phyloP scores from a whole-genome alignment of 2,888 invertebrate species.

The Dryocosmus kuriphilus region DNA sequence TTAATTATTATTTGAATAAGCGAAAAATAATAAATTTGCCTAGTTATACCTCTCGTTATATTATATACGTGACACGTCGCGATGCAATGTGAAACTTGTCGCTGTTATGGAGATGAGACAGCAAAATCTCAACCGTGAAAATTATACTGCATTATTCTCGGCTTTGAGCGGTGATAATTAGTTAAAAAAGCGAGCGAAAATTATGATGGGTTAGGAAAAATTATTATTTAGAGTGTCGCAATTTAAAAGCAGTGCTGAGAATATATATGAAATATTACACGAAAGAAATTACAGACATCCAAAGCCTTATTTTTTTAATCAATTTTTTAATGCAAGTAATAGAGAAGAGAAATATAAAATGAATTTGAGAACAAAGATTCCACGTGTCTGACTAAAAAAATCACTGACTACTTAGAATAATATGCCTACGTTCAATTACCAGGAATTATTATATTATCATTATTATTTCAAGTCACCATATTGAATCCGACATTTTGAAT shows the following conservation, averaged over 20 bases:
- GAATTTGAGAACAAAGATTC: too few species aligned
- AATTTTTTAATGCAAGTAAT: too few species aligned
- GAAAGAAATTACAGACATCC: neutral
- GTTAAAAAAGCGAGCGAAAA: neutral
- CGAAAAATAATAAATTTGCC: conserved; percentile 34
- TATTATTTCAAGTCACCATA: too few species aligned
- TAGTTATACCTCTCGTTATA: conserved; percentile 33
- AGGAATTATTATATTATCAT: too few species aligned
- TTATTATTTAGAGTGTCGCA: neutral
- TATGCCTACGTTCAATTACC: too few species aligned
- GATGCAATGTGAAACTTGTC: conserved; percentile 31
- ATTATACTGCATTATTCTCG: conserved; percentile 6
- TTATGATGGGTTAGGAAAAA: neutral
- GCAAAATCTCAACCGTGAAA: conserved; percentile 21
- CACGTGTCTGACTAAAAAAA: neutral
- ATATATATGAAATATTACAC: neutral
- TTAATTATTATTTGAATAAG: conserved; percentile 12
- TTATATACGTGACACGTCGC: conserved; percentile 16
- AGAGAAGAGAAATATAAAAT: too few species aligned
- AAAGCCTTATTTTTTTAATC: too few species aligned
- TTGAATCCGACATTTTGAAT: too few species aligned
- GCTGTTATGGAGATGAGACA: conserved; percentile 14
- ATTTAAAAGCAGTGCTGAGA: too few species aligned
- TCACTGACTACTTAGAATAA: too few species aligned
- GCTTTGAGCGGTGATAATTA: neutral